Base-by-base conservation (phyloP, 1,140 invertebrate genomes). In the Drosophila pseudoobscura region DNA sequence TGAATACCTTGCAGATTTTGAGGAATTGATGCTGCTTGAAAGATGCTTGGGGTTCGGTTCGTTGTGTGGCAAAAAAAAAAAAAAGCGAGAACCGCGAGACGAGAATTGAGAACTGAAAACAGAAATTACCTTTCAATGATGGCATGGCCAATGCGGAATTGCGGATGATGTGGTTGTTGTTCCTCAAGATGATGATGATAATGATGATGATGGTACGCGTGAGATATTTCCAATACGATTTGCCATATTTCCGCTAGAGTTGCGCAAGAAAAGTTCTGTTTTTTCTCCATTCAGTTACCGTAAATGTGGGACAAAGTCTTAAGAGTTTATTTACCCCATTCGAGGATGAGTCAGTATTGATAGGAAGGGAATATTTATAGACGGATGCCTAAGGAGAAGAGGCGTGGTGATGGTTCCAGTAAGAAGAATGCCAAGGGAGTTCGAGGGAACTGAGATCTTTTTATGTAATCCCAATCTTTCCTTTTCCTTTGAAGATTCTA, bases 1-100 rank as follows among this genome's bases (percentile, higher is more conserved):
- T 88, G 83, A 88, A 88, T 88, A 78, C 83, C 75, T 85, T 76
- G 83, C 72, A 65, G 84, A 88, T 88, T 88, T 87, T 83, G 46
- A 54, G 60, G 83, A 88, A 88, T 68, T 87, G 83, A 88, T 73
- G 83, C 83, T 85, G 72, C 31, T 41, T 65, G 54, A 45, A 47
- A 53, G 35, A 45, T 13, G 35, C 35, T 39, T 39, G 35, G 35
- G 35, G 11, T 39, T 13, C 35, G 35, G 31, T 35, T 35, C 9
- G 31, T 47, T 52, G 17, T 57, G 53, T 58, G 51, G 17, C 15
- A 60, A 50, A 46, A 62, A 20, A 44, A 41, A 8, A 31, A 51
- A 61, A 43, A 11, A 50, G 41, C 17, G 29, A 26, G 43, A 43
- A n/a, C 54, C 46, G 35, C 35, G 35, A 39, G 35, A 39, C 3